Evolutionary conservation across 92 coral and sea anemone species (phyloP), one percentile per base, ranked within the genome.

Genomic region (Actinostola sp.): DNA sequence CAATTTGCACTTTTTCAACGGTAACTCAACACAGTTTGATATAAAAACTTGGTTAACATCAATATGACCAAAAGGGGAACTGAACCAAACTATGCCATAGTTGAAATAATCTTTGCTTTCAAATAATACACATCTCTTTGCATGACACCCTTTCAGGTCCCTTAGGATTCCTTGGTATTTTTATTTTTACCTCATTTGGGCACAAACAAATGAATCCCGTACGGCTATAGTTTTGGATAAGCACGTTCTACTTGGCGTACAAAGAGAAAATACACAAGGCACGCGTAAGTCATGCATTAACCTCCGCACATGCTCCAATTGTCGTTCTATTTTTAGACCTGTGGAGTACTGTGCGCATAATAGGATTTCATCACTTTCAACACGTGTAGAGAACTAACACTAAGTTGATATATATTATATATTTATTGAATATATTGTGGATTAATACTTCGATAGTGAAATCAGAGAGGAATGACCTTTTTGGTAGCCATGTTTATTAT

Each of bases 261-360:
- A 63, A 39, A 39, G 69, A 75, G 23, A 36, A 32, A 35, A 29
- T 63, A 58, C 72, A 64, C 63, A 53, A 49, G 81, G 72, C 81
- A 75, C 81, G 81, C 81, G 59, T 60, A 41, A 43, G 29, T 56
- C 67, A 44, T 61, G 70, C 58, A 73, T 59, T 38, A 31, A 73
- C 30, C 52, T 42, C 70, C 16, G 19, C 36, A 55, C 49, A 56
- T 29, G 51, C 17, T 30, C 26, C 15, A 29, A 53, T 50, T n/a
- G 46, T 25, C 48, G 57, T 31, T 26, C 58, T 51, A 51, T 32
- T 49, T 25, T 3, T 31, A 66, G 39, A 29, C 26, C 26, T 19
- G 21, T 57, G 13, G 5, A 29, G 2, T 30, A 30, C 36, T 57
- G 59, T 1, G 29, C 8, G 39, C 36, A 21, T 57, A 1, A 57